These are phyloP conservation scores for Cotesia vestalis DNA, from an alignment of 1,140 invertebrate genomes.

Conservation along the genomic window DNA sequence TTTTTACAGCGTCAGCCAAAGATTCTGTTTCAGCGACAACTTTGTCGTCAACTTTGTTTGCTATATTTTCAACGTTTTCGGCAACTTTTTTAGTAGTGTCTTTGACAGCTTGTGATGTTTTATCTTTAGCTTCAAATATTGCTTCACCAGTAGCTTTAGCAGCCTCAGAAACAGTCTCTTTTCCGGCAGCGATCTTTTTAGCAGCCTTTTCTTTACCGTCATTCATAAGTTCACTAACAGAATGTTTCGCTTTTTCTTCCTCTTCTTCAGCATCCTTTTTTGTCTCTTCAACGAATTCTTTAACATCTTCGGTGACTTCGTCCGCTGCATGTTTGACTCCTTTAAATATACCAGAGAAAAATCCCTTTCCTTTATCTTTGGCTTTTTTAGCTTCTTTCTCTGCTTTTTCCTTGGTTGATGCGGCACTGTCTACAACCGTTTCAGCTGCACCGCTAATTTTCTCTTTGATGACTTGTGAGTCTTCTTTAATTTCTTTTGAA, in stretches of 20 bases:
- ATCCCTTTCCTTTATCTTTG: constrained; percentile 46
- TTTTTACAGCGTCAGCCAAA: too few relatives aligned
- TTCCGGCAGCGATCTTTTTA: too few relatives aligned
- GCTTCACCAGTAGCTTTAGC: neutral
- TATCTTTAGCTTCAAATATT: neutral
- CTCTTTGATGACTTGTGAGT: constrained; percentile 28
- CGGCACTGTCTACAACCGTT: constrained; percentile 23
- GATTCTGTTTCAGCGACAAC: too few relatives aligned
- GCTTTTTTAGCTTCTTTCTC: constrained; percentile 40
- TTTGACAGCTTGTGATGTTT: too few relatives aligned
- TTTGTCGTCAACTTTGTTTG: too few relatives aligned
- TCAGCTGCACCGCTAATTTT: constrained; percentile 24
- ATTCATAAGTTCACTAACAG: too few relatives aligned
- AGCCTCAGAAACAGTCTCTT: too few relatives aligned
- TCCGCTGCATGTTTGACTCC: constrained; percentile 44
- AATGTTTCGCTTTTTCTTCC: constrained; percentile 22
- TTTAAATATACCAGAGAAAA: constrained; percentile 49
- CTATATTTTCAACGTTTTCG: too few relatives aligned
- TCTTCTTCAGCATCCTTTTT: constrained; percentile 42
- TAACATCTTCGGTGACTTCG: constrained; percentile 40
- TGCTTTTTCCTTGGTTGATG: constrained; percentile 43
- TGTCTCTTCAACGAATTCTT: constrained; percentile 45
- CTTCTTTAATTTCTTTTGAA: constrained; percentile 37
- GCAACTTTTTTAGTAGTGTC: too few relatives aligned
- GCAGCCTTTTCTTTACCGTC: too few relatives aligned